These are phyloP conservation scores for Dolichoris vasculosae DNA, from an alignment of 1,140 invertebrate species.

Conservation along the genomic window DNA sequence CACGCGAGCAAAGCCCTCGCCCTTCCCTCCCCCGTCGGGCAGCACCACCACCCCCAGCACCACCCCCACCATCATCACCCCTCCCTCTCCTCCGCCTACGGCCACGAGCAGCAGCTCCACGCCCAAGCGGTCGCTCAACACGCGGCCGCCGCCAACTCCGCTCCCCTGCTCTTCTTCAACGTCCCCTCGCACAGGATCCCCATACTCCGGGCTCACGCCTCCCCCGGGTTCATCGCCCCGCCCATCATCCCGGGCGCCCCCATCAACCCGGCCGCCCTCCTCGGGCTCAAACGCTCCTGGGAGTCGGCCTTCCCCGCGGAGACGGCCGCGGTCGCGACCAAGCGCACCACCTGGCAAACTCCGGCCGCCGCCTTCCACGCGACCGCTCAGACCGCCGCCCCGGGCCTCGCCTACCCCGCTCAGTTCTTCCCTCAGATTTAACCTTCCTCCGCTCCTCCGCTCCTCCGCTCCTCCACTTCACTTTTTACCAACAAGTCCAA, in stretches of 20 bases:
- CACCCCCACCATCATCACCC: conserved; percentile 25
- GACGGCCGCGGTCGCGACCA: conserved; percentile 59
- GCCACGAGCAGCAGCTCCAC: conserved; percentile 68
- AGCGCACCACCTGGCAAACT: conserved; percentile 69
- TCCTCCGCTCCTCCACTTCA: too few relatives aligned
- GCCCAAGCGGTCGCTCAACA: conserved; percentile 55
- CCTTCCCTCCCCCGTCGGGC: conserved; percentile 54
- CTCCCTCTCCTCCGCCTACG: conserved; percentile 73
- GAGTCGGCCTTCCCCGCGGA: conserved; percentile 70
- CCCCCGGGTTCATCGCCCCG: conserved; percentile 70
- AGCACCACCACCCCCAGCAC: conserved; percentile 55
- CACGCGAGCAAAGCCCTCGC: conserved; percentile 64
- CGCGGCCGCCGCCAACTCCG: conserved; percentile 64
- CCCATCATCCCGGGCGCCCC: conserved; percentile 65
- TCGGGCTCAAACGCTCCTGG: conserved; percentile 74
- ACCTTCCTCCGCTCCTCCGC: not conserved
- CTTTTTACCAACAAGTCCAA: too few relatives aligned
- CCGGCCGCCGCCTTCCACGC: conserved; percentile 65
- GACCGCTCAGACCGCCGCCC: conserved; percentile 59
- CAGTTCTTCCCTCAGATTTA: conserved; percentile 72
- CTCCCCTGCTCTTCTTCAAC: conserved; percentile 69
- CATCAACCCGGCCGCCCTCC: conserved; percentile 73
- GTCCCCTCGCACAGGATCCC: conserved; percentile 69
- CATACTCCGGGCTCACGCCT: conserved; percentile 69
- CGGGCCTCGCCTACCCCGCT: conserved; percentile 70